phyloP scores from a whole-genome alignment of 2,888 invertebrate species.

The Coelopa pilipes region DNA sequence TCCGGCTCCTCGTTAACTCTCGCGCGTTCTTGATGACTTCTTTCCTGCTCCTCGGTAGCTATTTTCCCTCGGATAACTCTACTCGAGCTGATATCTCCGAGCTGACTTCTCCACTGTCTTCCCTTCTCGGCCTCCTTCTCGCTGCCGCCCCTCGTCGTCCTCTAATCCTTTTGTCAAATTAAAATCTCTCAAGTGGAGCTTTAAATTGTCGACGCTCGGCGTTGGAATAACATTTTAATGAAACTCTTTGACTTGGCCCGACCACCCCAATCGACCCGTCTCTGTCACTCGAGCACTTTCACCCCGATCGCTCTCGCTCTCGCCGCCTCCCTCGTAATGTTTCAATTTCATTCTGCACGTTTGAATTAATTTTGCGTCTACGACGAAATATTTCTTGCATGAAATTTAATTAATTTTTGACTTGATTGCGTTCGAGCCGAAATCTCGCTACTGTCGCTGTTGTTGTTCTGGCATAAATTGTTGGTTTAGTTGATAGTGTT shows the following conservation, averaged over 20 bases:
- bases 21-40: neutral
- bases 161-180: slow-evolving; percentile 30
- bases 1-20: neutral
- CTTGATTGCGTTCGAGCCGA: slow-evolving; percentile 63
- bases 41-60: too few relatives aligned
- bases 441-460: neutral
- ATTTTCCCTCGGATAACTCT: too few relatives aligned
- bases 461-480: too few relatives aligned
- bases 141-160: neutral
- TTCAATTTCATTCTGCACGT: slow-evolving; percentile 45
- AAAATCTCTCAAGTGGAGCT: slow-evolving; percentile 31
- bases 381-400: slow-evolving; percentile 42
- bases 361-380: slow-evolving; percentile 50
- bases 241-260: slow-evolving; percentile 46
- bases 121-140: too few relatives aligned
- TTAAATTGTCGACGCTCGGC: slow-evolving; percentile 34
- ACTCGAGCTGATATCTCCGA: too few relatives aligned
- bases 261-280: neutral
- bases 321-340: slow-evolving; percentile 35
- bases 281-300: neutral
- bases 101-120: too few relatives aligned
- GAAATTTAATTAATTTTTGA: slow-evolving; percentile 65
- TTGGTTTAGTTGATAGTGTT: too few relatives aligned
- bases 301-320: neutral
- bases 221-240: slow-evolving; percentile 58